Percentiles rank a stretch among this genome's conserved stretches.
Conservation (phyloP, 2,797 vertebrate species). For the Synaphobranchus kaupii region DNA sequence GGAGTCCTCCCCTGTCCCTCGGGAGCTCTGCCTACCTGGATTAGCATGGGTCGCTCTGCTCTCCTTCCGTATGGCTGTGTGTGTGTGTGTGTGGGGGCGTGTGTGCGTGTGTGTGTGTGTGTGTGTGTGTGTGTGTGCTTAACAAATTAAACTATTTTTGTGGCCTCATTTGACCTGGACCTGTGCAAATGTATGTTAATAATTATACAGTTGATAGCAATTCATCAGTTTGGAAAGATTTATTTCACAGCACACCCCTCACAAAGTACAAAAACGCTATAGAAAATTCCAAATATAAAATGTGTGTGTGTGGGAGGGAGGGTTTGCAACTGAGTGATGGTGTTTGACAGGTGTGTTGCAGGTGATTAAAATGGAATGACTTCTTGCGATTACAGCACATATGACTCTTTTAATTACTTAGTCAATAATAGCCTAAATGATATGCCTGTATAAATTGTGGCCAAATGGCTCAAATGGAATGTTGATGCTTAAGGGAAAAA, state of each 20-base stretch:
- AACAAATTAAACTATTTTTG: neutral
- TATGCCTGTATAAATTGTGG: neutral
- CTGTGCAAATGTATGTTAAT: neutral
- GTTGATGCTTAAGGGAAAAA: neutral
- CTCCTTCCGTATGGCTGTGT: conserved; percentile 26
- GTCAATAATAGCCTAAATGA: neutral
- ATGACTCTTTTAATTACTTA: neutral
- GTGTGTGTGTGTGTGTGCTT: neutral
- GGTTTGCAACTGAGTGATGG: neutral
- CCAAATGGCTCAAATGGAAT: neutral
- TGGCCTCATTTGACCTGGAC: conserved; percentile 9
- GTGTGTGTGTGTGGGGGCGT: conserved; percentile 32
- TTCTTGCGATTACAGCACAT: neutral
- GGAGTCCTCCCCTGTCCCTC: neutral
- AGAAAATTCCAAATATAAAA: neutral
- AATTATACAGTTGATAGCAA: neutral
- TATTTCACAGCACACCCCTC: neutral
- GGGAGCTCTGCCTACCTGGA: neutral
- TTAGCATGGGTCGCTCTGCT: conserved; percentile 11
- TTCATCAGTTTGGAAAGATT: neutral
- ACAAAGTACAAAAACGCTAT: neutral
- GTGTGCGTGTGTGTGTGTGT: conserved; percentile 36
- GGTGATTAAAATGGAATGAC: neutral
- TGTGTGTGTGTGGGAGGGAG: neutral
- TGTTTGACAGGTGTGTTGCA: neutral